phyloP scores from a whole-genome alignment of 2,113 vertebrate genomes.

The Xyliphius kryptos region DNA sequence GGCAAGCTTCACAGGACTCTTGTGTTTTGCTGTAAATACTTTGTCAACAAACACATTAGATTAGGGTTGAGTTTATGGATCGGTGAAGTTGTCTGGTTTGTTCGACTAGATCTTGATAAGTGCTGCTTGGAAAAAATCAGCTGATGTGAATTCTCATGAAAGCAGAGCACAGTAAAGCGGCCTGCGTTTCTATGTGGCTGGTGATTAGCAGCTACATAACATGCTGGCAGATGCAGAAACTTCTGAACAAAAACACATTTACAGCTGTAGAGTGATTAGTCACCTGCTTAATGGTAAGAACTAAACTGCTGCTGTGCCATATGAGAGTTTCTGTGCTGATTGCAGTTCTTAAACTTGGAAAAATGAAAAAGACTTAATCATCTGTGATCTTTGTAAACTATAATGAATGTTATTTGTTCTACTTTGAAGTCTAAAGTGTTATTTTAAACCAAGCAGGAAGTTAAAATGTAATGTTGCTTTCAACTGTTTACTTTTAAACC shows the following conservation, averaged over 20 bases:
- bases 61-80: not conserved
- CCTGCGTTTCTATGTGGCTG: no score
- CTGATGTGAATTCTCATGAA: not conserved
- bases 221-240: not conserved
- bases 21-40: not conserved
- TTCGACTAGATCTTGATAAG: not conserved
- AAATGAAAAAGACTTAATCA: no score
- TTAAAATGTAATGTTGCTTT: not conserved
- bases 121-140: not conserved
- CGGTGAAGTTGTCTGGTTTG: not conserved
- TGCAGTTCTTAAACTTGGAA: not conserved
- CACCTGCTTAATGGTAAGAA: not conserved
- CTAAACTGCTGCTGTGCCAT: not conserved
- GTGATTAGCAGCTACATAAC: not conserved
- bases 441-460: not conserved
- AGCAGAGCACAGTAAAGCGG: no score
- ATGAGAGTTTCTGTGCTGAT: not conserved
- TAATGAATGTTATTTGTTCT: not conserved
- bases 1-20: no score
- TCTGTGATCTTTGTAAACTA: not conserved
- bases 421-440: not conserved
- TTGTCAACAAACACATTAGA: not conserved
- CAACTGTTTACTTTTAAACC: not conserved
- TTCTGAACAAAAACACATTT: not conserved
- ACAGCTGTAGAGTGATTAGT: constrained; percentile 7